These are phyloP conservation scores for Ormyrus labotus DNA, from an alignment of 2,888 invertebrate species.

Conservation along the genomic window DNA sequence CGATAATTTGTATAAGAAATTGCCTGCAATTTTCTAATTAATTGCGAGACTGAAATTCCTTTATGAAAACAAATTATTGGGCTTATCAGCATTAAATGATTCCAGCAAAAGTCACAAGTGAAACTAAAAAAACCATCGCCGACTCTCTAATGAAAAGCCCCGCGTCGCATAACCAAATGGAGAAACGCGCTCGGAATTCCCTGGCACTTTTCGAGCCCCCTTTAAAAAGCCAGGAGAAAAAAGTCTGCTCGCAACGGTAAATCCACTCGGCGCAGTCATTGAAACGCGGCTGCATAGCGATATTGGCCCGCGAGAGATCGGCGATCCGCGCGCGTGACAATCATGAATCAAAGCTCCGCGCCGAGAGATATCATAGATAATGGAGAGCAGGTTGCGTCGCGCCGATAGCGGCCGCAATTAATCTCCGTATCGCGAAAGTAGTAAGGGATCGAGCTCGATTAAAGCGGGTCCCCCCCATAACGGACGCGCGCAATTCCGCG, in stretches of 20 bases:
- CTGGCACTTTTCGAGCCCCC: conserved; percentile 15
- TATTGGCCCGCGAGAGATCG: background rate
- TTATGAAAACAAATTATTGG: no score
- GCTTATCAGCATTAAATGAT: no score
- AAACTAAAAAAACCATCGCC: no score
- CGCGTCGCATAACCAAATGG: background rate
- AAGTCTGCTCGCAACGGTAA: background rate
- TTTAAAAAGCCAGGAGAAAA: conserved; percentile 11
- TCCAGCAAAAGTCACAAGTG: no score
- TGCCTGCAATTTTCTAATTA: no score
- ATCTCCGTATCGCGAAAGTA: conserved; percentile 60
- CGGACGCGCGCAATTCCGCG: background rate
- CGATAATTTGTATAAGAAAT: no score
- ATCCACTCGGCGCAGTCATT: no score
- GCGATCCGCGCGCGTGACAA: conserved; percentile 41
- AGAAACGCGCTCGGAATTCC: conserved; percentile 8
- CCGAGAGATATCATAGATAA: conserved; percentile 48
- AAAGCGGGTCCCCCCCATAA: conserved; percentile 57
- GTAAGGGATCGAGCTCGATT: conserved; percentile 58
- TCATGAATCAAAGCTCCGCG: conserved; percentile 50
- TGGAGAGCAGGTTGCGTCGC: conserved; percentile 12
- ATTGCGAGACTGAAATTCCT: no score
- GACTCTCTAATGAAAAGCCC: no score
- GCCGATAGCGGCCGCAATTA: conserved; percentile 49
- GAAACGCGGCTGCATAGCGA: background rate